Percentiles rank a stretch among this genome's conserved stretches.
phyloP scores from a whole-genome alignment of 1,140 invertebrate species.

The Nilaparvata lugens region DNA sequence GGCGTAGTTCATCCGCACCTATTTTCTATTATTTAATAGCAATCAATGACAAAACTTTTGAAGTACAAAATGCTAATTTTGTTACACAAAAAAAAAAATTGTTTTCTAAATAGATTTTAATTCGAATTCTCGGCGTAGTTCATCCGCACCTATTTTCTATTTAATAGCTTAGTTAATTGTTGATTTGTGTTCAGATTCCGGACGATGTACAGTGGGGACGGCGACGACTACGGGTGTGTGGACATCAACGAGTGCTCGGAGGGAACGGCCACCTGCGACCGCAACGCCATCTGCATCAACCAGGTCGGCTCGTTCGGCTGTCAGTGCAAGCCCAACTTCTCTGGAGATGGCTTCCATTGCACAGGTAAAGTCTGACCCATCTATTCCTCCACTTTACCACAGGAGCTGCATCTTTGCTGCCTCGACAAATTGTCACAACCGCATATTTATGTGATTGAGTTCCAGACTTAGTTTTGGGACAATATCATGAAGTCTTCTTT shows the following conservation, averaged over 20 bases:
- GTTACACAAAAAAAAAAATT: background rate
- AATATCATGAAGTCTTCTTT: too few species aligned
- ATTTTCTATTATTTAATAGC: too few species aligned
- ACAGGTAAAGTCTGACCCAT: constrained; percentile 26
- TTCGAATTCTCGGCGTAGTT: background rate
- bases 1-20: too few species aligned
- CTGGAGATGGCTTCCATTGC: constrained; percentile 42
- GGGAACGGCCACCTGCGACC: constrained; percentile 66
- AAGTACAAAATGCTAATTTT: too few species aligned
- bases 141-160: too few species aligned
- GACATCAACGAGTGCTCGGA: constrained; percentile 82
- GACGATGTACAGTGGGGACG: constrained; percentile 44
- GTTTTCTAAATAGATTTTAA: background rate
- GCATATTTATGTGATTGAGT: too few species aligned
- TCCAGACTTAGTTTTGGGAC: too few species aligned
- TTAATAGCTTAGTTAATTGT: too few species aligned
- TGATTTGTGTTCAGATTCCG: constrained; percentile 45
- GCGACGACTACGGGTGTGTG: constrained; percentile 43
- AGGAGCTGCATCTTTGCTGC: background rate
- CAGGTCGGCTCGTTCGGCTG: constrained; percentile 65
- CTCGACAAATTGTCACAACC: background rate
- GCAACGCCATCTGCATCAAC: constrained; percentile 76
- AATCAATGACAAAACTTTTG: too few species aligned
- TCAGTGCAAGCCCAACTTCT: constrained; percentile 53
- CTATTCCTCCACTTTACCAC: background rate